Evolutionary conservation across 2,888 invertebrate species (phyloP).

Genomic region (Aricia artaxerxes): DNA sequence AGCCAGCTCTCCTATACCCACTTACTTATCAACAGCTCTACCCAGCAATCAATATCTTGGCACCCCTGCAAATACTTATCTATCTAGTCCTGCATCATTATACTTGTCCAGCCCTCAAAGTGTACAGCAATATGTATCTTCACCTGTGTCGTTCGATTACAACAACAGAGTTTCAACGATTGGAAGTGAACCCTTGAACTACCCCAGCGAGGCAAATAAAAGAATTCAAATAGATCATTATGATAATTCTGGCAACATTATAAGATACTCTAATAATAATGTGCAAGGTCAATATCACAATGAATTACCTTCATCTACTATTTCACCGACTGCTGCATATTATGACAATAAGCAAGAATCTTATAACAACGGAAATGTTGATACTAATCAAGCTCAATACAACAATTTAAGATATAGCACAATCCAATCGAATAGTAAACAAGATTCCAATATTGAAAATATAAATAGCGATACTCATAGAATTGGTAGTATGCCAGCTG

Average conservation of each 20-base stretch:
- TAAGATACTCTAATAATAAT: slow-evolving; percentile 59
- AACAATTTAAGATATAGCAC: slow-evolving; percentile 54
- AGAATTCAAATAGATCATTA: slow-evolving; percentile 71
- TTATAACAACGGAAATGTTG: slow-evolving; percentile 56
- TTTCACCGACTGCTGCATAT: slow-evolving; percentile 57
- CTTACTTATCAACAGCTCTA: slow-evolving; percentile 61
- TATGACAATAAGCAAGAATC: slow-evolving; percentile 56
- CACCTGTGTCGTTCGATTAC: slow-evolving; percentile 64
- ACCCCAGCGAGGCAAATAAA: slow-evolving; percentile 56
- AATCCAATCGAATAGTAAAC: slow-evolving; percentile 53
- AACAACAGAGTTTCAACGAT: slow-evolving; percentile 57
- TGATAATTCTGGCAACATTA: slow-evolving; percentile 67
- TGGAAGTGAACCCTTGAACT: slow-evolving; percentile 54
- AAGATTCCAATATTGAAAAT: slow-evolving; percentile 51
- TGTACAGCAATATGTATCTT: slow-evolving; percentile 65
- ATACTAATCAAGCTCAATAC: slow-evolving; percentile 54
- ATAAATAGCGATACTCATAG: slow-evolving; percentile 63
- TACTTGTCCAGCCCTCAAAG: slow-evolving; percentile 67
- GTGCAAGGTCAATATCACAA: slow-evolving; percentile 61
- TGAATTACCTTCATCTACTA: slow-evolving; percentile 62
- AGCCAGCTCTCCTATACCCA: slow-evolving; percentile 65
- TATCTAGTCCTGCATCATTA: slow-evolving; percentile 68
- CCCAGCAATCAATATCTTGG: slow-evolving; percentile 63
- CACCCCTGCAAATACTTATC: slow-evolving; percentile 61
- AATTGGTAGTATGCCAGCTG: slow-evolving; percentile 58